Base-by-base conservation (phyloP, 2,113 vertebrate genomes). In the Cromileptes altivelis region DNA sequence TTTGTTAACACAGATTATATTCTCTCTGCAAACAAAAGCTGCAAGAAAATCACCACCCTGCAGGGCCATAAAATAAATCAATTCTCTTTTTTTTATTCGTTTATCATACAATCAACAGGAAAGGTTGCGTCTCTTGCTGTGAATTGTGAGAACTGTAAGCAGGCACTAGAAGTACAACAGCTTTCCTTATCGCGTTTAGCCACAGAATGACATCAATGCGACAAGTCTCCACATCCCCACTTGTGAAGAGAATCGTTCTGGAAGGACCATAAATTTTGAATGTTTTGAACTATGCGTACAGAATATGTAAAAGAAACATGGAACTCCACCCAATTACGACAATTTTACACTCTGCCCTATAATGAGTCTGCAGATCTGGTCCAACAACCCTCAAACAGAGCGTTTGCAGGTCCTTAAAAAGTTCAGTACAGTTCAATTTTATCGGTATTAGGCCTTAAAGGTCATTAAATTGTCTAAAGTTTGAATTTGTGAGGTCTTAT, bases 31-130 rank as follows among this genome's bases (percentile, higher is more conserved):
- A 94, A 95, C 94, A 95, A 95, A 94, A 92, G 92, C 75, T 0
- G 21, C 37, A 27, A 73, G 64, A 84, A 74, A 87, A 86, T 60
- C 87, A 12, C 73, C 85, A 61, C 89, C 89, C 86, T 47, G 45
- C 42, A 13, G 1, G 18, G 52, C 74, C 45, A 30, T 61, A 57
- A 85, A 88, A 90, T 87, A 79, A 86, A 45, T 74, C 68, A 42
- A 60, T 49, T 77, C 71, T 15, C 60, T 77, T 82, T 70, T 82
- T 75, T 87, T 62, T 15, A 81, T 88, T 70, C 91, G 86, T 93
- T 92, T 92, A 86, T 89, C 79, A n/a, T 68, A 89, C 86, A 89
- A 90, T 95, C 95, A 94, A 94, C 93, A 94, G 94, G 92, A 95
- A 94, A 94, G 25, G 84, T 88, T 92, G 78, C 72, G 82, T 90